Conservation (phyloP, 2,888 invertebrate species). For the Pandemis cinnamomeana region DNA sequence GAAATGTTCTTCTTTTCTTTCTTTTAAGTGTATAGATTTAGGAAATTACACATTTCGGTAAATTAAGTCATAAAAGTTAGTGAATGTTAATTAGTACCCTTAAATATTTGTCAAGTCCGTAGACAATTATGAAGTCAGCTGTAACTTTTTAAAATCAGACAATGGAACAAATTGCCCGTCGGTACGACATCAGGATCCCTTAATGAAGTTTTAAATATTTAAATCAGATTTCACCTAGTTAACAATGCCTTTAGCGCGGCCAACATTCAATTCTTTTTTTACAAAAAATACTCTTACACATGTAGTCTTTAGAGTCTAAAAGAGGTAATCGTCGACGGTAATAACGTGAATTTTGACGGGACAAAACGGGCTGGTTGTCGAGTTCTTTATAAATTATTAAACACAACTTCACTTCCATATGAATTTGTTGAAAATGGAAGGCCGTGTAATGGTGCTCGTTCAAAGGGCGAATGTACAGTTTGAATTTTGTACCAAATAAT, state of each 20-base stretch:
- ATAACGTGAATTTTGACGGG: conserved; percentile 49
- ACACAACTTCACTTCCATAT: conserved; percentile 26
- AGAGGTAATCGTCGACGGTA: conserved; percentile 45
- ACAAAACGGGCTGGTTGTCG: conserved; percentile 48
- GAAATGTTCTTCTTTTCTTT: too few species aligned
- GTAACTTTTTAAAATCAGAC: conserved; percentile 12
- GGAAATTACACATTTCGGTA: neutral
- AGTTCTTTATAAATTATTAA: conserved; percentile 51
- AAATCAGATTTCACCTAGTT: conserved; percentile 39
- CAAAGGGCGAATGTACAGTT: neutral
- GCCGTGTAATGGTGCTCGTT: conserved; percentile 13
- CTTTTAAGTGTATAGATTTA: too few species aligned
- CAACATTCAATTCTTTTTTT: neutral
- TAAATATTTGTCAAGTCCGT: conserved; percentile 16
- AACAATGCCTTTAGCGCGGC: conserved; percentile 11
- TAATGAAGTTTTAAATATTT: conserved; percentile 41
- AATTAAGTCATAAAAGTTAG: neutral
- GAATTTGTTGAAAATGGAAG: conserved; percentile 25
- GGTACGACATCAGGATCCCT: conserved; percentile 17
- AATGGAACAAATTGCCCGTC: conserved; percentile 8
- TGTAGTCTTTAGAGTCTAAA: conserved; percentile 15
- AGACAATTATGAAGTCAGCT: neutral
- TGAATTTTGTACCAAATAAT: conserved; percentile 2
- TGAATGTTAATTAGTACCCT: conserved; percentile 20
- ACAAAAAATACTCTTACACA: conserved; percentile 7